phyloP scores from a whole-genome alignment of 1,140 invertebrate species.

The Drosophila sucinea region DNA sequence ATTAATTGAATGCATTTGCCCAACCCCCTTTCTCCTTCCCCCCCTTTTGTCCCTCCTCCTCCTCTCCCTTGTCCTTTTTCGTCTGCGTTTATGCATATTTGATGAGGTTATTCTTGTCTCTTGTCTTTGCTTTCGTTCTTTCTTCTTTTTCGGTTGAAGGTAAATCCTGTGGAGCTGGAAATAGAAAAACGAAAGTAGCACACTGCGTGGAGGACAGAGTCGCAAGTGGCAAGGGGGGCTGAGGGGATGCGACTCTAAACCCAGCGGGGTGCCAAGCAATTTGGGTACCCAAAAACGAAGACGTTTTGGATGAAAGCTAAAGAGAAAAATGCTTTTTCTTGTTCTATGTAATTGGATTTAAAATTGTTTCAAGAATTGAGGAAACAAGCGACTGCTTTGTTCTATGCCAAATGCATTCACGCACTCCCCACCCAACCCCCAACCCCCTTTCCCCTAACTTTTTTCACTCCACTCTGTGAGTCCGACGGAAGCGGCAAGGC shows the following conservation, averaged over 20 bases:
- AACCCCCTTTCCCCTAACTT: neutral
- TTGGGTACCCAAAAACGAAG: slow-evolving; percentile 62
- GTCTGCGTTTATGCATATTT: slow-evolving; percentile 62
- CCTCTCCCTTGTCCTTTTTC: slow-evolving; percentile 53
- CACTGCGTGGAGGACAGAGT: slow-evolving; percentile 43
- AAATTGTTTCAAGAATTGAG: slow-evolving; percentile 72
- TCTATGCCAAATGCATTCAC: slow-evolving; percentile 55
- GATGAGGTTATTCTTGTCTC: slow-evolving; percentile 58
- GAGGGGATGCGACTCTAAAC: slow-evolving; percentile 16
- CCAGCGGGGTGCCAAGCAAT: slow-evolving; percentile 61
- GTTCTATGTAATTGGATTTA: slow-evolving; percentile 72
- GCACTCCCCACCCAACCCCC: neutral
- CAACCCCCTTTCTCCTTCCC: neutral
- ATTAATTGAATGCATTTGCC: slow-evolving; percentile 28
- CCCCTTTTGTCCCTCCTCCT: neutral
- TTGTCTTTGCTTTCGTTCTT: slow-evolving; percentile 59
- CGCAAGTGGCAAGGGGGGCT: slow-evolving; percentile 31
- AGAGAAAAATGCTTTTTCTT: slow-evolving; percentile 72
- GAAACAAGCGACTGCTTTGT: slow-evolving; percentile 31
- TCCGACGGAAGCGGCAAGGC: slow-evolving; percentile 59
- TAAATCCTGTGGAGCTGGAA: slow-evolving; percentile 20
- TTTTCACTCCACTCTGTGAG: neutral
- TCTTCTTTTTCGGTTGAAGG: slow-evolving; percentile 24
- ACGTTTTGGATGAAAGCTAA: slow-evolving; percentile 49
- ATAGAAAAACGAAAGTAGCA: slow-evolving; percentile 49